Evolutionary conservation across 2,888 invertebrate species (phyloP), one percentile per base, ranked within the genome.

Genomic region (Ametastegia equiseti): DNA sequence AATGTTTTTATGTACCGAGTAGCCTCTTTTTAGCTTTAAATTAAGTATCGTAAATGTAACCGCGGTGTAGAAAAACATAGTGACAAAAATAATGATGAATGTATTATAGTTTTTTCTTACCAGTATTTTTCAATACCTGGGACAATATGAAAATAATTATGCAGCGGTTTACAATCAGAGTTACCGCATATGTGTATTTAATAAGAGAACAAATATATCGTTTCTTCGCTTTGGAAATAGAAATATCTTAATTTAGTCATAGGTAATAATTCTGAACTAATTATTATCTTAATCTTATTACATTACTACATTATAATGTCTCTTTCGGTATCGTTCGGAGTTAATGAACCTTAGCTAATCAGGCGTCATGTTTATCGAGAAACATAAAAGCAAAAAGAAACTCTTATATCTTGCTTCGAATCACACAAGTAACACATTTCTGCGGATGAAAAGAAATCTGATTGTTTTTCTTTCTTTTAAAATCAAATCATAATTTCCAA

Each of bases 1-100:
- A 30, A 39, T 81, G 81, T 71, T 80, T 67, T 15, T 39, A 27
- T 57, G 77, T 60, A 42, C 54, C 19, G 54, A 1, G 60, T 60
- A 60, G 75, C 75, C 75, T 75, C 75, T 75, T 57, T n/a, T 23
- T 33, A 75, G 75, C 75, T 19, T 1, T 45, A 39, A 23, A 42
- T 71, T 45, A 27, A 6, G 9, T 39, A 39, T n/a, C n/a, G n/a
- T n/a, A n/a, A n/a, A n/a, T n/a, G n/a, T n/a, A 39, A 19, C 19
- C 39, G 36, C 36, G 19, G 39, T n/a, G n/a, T n/a, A n/a, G n/a
- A n/a, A n/a, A 60, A 60, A 30, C 60, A 60, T 60, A 60, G 30
- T 30, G 60, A 60, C 2, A 60, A 60, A 60, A n/a, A n/a, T n/a
- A n/a, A n/a, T n/a, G n/a, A n/a, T n/a, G n/a, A n/a, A n/a, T n/a